These are phyloP conservation scores for Hippocampus guttulatus DNA, from an alignment of 2,113 vertebrate species.

Conservation along the genomic window DNA sequence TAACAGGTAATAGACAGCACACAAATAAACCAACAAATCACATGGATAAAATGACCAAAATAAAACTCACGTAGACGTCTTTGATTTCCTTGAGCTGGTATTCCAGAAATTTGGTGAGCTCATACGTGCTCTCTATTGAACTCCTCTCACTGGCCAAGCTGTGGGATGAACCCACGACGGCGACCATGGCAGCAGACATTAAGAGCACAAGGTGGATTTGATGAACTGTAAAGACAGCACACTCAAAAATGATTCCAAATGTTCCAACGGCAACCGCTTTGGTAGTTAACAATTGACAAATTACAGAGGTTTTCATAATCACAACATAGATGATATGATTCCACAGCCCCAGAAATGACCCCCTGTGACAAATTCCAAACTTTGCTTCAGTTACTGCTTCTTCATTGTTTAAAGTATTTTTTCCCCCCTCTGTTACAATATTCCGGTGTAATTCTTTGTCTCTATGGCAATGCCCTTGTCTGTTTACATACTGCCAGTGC, in stretches of 20 bases:
- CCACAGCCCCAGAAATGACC: conserved; percentile 22
- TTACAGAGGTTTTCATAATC: conserved; percentile 28
- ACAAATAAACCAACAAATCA: background rate
- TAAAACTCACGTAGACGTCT: conserved; percentile 85
- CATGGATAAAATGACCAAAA: background rate
- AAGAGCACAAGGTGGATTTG: conserved; percentile 74
- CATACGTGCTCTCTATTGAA: conserved; percentile 93
- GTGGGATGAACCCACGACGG: conserved; percentile 76
- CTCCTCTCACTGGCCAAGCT: conserved; percentile 79
- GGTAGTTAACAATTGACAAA: conserved; percentile 18
- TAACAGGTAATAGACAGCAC: background rate
- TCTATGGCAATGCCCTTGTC: conserved; percentile 44
- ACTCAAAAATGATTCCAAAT: conserved; percentile 23
- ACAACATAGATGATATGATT: conserved; percentile 42
- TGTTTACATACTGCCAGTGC: conserved; percentile 56
- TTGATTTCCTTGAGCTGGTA: conserved; percentile 93
- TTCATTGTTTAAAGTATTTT: conserved; percentile 25
- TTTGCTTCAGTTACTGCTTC: conserved; percentile 5
- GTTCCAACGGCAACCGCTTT: conserved; percentile 23
- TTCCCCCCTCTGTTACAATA: conserved; percentile 36
- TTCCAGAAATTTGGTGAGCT: conserved; percentile 95
- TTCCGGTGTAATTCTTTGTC: conserved; percentile 58
- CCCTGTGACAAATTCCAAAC: conserved; percentile 17
- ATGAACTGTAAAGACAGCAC: conserved; percentile 43
- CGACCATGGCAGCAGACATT: conserved; percentile 76